phyloP scores from a whole-genome alignment of 2,888 invertebrate genomes.

The Trichopoda pennipes region DNA sequence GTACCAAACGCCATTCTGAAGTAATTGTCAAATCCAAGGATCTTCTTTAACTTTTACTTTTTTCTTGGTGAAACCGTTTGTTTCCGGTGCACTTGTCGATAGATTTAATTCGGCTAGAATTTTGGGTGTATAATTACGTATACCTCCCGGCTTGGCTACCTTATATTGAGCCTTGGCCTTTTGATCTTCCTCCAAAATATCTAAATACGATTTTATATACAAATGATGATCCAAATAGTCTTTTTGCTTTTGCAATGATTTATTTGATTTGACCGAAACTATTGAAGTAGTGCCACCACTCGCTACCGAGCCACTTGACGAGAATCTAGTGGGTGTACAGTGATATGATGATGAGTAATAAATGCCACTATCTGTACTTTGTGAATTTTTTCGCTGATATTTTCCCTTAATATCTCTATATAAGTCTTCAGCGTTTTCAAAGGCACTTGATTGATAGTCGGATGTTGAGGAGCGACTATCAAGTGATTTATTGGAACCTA shows the following conservation, averaged over 20 bases:
- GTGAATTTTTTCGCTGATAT: slow-evolving; percentile 71
- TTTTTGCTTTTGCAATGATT: slow-evolving; percentile 79
- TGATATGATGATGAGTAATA: slow-evolving; percentile 79
- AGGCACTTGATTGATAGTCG: slow-evolving; percentile 64
- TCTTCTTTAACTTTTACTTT: slow-evolving; percentile 81
- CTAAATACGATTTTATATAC: slow-evolving; percentile 83
- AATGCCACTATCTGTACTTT: slow-evolving; percentile 78
- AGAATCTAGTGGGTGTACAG: slow-evolving; percentile 75
- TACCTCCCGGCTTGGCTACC: slow-evolving; percentile 84
- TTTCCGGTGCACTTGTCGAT: slow-evolving; percentile 74
- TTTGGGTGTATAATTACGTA: slow-evolving; percentile 88
- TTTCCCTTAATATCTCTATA: slow-evolving; percentile 51
- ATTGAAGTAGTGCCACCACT: slow-evolving; percentile 78
- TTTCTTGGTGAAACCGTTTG: slow-evolving; percentile 53
- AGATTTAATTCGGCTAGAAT: slow-evolving; percentile 81
- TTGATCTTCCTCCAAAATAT: slow-evolving; percentile 82
- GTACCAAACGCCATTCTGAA: slow-evolving; percentile 83
- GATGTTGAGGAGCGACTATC: slow-evolving; percentile 63
- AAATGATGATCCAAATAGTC: slow-evolving; percentile 83
- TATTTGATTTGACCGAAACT: slow-evolving; percentile 79
- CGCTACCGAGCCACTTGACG: slow-evolving; percentile 81
- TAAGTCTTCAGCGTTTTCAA: slow-evolving; percentile 53
- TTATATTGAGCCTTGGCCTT: slow-evolving; percentile 81
- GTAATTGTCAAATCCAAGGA: slow-evolving; percentile 85
- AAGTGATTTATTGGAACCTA: slow-evolving; percentile 64